Conservation (phyloP, 2,797 vertebrate species). For the Podarcis lilfordi region DNA sequence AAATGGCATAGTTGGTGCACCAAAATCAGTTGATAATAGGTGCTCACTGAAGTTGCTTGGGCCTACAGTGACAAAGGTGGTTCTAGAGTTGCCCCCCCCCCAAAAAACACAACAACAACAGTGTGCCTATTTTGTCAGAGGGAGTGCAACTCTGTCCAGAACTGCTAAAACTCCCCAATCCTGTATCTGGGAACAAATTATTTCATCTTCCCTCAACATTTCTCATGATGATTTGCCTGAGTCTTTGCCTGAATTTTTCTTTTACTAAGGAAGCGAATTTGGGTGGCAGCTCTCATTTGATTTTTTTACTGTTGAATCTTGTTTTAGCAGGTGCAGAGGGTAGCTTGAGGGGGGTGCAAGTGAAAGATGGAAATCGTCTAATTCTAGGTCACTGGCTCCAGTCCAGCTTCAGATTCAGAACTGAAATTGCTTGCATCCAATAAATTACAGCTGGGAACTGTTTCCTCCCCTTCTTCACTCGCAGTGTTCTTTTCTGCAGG, state of each 20-base stretch:
- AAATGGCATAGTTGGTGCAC: too few species aligned
- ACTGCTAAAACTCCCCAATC: too few species aligned
- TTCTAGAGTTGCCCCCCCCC: too few species aligned
- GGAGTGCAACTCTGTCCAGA: too few species aligned
- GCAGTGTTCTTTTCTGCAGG: not conserved
- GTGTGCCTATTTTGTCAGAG: too few species aligned
- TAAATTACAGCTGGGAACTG: constrained; percentile 12
- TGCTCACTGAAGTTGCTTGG: too few species aligned
- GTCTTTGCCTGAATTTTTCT: not conserved
- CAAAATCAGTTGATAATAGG: too few species aligned
- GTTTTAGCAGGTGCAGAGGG: not conserved
- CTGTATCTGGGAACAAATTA: too few species aligned
- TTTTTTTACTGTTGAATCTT: constrained; percentile 3
- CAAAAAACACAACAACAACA: too few species aligned
- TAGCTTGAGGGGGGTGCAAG: not conserved
- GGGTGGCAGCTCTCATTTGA: not conserved
- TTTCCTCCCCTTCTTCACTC: not conserved
- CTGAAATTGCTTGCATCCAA: constrained; percentile 4
- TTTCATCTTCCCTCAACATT: not conserved
- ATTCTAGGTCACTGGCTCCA: constrained; percentile 19
- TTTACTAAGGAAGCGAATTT: not conserved
- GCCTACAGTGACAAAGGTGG: too few species aligned
- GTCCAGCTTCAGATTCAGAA: not conserved
- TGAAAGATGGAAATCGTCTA: not conserved
- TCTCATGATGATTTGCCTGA: not conserved